These are phyloP conservation scores for Clivina fossor DNA, from an alignment of 2,888 invertebrate genomes.

Conservation along the genomic window DNA sequence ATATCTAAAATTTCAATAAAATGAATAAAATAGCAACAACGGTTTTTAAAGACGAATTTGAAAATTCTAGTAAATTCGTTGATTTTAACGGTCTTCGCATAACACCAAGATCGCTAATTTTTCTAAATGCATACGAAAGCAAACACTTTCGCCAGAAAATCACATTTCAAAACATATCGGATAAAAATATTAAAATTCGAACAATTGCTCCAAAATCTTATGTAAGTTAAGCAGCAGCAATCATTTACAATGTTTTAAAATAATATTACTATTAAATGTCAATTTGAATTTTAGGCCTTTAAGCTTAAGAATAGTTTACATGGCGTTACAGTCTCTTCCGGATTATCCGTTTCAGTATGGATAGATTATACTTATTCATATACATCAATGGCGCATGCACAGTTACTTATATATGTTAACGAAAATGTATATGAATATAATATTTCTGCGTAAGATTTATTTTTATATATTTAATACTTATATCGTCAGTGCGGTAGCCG, in stretches of 20 bases:
- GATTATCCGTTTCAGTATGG: background rate
- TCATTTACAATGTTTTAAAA: background rate
- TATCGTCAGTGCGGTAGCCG: no score
- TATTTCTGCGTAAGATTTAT: background rate
- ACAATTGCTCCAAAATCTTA: background rate
- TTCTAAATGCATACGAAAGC: constrained; percentile 13
- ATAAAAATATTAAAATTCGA: constrained; percentile 3
- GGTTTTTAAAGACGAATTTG: no score
- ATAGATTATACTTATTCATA: background rate
- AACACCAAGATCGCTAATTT: background rate
- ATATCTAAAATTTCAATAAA: no score
- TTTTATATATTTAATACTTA: no score
- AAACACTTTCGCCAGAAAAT: constrained; percentile 13
- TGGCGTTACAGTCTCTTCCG: background rate
- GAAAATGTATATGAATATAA: background rate
- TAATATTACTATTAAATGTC: background rate
- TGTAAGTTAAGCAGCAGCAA: background rate
- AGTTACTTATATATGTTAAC: constrained; percentile 6
- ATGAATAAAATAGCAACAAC: no score
- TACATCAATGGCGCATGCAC: background rate
- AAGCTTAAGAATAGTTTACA: background rate
- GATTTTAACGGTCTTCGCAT: constrained; percentile 10
- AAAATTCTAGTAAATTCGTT: no score
- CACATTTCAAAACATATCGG: constrained; percentile 11
- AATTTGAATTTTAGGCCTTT: constrained; percentile 9